Evolutionary conservation across 2,113 vertebrate genomes (phyloP).

Genomic region (Jaculus jaculus): DNA sequence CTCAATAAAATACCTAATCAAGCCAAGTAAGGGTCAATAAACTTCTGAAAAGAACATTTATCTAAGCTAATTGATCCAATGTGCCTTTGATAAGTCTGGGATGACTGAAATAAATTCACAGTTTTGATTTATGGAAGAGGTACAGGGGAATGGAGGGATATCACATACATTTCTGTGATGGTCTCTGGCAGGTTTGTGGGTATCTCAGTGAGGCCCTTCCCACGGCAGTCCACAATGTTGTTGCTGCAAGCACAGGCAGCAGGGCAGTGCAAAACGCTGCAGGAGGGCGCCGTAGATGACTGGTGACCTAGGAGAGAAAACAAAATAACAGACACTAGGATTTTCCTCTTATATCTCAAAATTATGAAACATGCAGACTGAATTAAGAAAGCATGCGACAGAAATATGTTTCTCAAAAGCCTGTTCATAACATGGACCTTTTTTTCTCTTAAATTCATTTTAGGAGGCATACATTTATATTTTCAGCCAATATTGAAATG

Average conservation of each 20-base stretch:
- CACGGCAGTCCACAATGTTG: conserved; percentile 98
- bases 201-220: conserved; percentile 95
- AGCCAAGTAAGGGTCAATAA: conserved; percentile 7
- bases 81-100: background rate
- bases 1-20: conserved; percentile 15
- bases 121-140: background rate
- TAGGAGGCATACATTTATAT: conserved; percentile 5
- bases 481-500: background rate
- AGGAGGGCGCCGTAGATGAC: conserved; percentile 91
- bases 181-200: conserved; percentile 98
- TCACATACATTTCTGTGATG: conserved; percentile 97
- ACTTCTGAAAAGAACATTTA: conserved; percentile 37
- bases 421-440: background rate
- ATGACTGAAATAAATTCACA: background rate
- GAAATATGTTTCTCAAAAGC: background rate
- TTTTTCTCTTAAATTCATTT: background rate
- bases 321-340: background rate
- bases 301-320: conserved; percentile 90
- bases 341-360: background rate
- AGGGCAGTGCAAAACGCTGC: conserved; percentile 97
- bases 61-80: background rate
- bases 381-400: background rate
- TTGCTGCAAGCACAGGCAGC: conserved; percentile 97
- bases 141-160: background rate
- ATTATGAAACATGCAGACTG: background rate